These are phyloP conservation scores for Cottoperca gobio DNA, from an alignment of 2,797 vertebrate species.

Conservation along the genomic window DNA sequence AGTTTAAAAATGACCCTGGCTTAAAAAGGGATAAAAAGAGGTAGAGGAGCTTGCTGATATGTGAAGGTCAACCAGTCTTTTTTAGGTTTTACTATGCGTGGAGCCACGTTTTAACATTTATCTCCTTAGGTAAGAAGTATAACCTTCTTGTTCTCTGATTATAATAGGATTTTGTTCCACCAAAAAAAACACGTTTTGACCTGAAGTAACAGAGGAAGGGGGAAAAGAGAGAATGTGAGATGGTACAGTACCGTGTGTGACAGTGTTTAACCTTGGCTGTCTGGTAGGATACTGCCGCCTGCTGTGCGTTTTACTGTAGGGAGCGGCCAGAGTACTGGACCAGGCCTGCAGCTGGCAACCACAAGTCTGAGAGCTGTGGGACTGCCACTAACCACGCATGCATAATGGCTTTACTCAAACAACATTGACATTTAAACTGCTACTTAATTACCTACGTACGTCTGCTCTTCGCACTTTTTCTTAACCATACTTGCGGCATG, in stretches of 20 bases:
- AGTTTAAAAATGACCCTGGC: neutral
- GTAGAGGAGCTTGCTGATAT: constrained; percentile 5
- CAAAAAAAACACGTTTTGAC: constrained; percentile 8
- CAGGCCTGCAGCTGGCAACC: constrained; percentile 20
- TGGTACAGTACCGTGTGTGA: neutral
- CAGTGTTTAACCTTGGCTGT: constrained; percentile 55
- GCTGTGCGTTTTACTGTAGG: constrained; percentile 29
- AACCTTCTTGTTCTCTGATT: constrained; percentile 20
- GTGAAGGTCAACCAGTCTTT: constrained; percentile 19
- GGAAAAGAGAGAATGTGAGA: constrained; percentile 6
- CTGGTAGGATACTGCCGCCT: constrained; percentile 33
- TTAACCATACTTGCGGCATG: neutral
- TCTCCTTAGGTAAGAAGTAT: neutral
- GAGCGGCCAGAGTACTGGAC: constrained; percentile 19
- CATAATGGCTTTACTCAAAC: neutral
- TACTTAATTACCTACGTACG: neutral
- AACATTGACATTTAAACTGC: neutral
- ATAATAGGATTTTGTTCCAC: constrained; percentile 25
- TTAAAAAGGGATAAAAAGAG: constrained; percentile 3
- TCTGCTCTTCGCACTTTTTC: neutral
- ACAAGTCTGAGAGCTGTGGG: constrained; percentile 32
- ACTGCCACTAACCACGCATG: neutral
- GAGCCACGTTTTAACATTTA: neutral
- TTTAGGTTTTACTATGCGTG: constrained; percentile 1
- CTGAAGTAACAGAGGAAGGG: constrained; percentile 1